Evolutionary conservation across 2,113 vertebrate genomes (phyloP).

Genomic region (Himantopus leucocephalus): DNA sequence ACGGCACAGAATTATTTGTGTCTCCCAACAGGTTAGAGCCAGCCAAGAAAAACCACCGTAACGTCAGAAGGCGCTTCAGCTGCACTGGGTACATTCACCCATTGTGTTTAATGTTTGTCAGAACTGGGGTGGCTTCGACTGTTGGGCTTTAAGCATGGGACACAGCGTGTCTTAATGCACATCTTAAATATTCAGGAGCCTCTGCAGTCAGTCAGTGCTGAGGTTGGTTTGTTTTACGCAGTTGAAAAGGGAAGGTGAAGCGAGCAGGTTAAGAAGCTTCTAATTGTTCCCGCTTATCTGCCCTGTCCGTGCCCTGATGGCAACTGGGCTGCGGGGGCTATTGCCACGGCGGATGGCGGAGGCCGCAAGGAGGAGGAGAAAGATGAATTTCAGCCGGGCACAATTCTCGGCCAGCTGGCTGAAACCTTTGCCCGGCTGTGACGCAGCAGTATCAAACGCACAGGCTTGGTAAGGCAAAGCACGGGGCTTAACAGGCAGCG

Average conservation of each 20-base stretch:
- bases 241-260: background rate
- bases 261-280: background rate
- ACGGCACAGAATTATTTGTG: background rate
- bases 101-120: accelerated
- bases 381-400: background rate
- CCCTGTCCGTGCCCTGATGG: too few relatives aligned
- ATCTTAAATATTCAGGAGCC: background rate
- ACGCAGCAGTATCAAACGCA: accelerated
- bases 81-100: background rate
- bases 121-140: background rate
- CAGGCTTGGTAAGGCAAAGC: background rate
- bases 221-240: background rate
- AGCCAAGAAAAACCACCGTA: background rate
- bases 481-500: accelerated
- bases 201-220: background rate
- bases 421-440: background rate
- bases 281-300: background rate
- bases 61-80: background rate
- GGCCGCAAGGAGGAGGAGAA: background rate
- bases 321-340: background rate
- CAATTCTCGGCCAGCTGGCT: too few relatives aligned
- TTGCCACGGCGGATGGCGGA: accelerated
- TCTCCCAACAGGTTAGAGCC: background rate
- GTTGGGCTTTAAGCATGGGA: background rate
- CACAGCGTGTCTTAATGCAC: accelerated